phyloP scores from a whole-genome alignment of 2,888 invertebrate genomes.

The Drosophila recens region DNA sequence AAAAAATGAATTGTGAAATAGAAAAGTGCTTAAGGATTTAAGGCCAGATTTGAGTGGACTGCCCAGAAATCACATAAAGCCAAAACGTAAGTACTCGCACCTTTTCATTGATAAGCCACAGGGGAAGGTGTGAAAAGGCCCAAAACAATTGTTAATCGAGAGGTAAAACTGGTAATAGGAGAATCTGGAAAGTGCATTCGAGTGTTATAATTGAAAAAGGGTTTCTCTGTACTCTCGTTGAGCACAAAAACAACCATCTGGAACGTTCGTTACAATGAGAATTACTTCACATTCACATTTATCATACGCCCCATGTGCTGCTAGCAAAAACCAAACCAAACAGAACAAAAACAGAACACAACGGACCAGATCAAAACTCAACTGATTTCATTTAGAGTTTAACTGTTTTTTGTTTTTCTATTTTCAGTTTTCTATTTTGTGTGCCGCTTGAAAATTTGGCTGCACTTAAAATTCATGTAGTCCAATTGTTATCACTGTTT shows the following conservation, averaged over 20 bases:
- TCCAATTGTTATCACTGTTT: conserved; percentile 53
- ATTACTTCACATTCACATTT: conserved; percentile 65
- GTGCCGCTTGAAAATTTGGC: conserved; percentile 36
- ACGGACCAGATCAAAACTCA: conserved; percentile 22
- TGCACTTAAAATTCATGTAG: conserved; percentile 63
- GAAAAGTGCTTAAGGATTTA: conserved; percentile 31
- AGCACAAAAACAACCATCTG: conserved; percentile 29
- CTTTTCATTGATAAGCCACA: conserved; percentile 40
- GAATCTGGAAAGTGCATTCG: conserved; percentile 58
- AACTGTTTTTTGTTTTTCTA: conserved; percentile 13
- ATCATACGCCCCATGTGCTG: conserved; percentile 71
- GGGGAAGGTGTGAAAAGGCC: conserved; percentile 60
- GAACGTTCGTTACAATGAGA: conserved; percentile 42
- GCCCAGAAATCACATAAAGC: conserved; percentile 49
- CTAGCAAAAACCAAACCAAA: conserved; percentile 32
- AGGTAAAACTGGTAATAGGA: conserved; percentile 22
- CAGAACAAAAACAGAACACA: conserved; percentile 22
- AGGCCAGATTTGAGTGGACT: conserved; percentile 55
- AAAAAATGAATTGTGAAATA: conserved; percentile 14
- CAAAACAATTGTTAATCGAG: conserved; percentile 39
- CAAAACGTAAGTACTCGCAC: conserved; percentile 44
- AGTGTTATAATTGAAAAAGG: conserved; percentile 74
- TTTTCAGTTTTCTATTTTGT: conserved; percentile 25
- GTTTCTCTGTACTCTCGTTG: conserved; percentile 39
- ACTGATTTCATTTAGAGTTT: conserved; percentile 57